phyloP scores from a whole-genome alignment of 2,113 vertebrate species.

The Notiomystis cincta region DNA sequence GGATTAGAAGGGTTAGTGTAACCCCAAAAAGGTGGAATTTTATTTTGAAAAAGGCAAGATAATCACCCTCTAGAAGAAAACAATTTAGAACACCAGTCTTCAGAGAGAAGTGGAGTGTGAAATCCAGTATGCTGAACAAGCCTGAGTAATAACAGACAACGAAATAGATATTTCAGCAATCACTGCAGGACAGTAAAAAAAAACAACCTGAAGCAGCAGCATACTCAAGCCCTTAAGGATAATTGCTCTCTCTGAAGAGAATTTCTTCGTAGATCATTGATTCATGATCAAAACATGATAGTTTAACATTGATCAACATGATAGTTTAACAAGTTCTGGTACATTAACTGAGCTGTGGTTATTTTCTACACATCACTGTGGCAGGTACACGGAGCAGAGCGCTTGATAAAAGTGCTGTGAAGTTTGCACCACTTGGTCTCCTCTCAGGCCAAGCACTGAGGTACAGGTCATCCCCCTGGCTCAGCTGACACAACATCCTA shows the following conservation, averaged over 20 bases:
- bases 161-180: conserved; percentile 13
- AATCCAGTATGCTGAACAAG: conserved; percentile 15
- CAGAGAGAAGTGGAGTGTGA: conserved; percentile 14
- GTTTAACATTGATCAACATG: neutral
- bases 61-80: neutral
- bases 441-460: neutral
- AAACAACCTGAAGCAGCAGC: neutral
- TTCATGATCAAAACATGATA: neutral
- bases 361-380: neutral
- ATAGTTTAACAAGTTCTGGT: neutral
- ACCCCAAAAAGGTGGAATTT: neutral
- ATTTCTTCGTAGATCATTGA: neutral
- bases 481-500: neutral
- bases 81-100: neutral
- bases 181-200: neutral
- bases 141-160: neutral
- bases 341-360: neutral
- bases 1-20: neutral
- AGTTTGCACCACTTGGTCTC: neutral
- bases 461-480: neutral
- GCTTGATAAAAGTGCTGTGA: neutral
- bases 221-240: neutral
- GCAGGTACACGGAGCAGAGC: neutral
- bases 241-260: neutral
- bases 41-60: neutral